phyloP scores from a whole-genome alignment of 2,797 vertebrate species.

The Phoebastria nigripes region DNA sequence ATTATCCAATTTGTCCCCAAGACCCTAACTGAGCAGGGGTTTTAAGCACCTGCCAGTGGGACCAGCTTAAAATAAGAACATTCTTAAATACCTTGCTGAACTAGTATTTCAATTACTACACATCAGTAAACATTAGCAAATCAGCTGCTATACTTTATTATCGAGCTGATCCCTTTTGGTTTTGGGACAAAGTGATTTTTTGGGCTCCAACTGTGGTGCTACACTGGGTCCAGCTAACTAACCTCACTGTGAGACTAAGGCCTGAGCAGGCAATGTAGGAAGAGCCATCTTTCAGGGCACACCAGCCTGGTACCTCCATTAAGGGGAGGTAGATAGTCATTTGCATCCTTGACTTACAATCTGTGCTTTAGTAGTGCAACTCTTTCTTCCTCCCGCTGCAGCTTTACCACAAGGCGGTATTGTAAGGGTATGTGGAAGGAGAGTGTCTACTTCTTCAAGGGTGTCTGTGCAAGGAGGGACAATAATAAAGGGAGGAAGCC shows the following conservation, averaged over 20 bases:
- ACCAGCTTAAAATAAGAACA: not conserved
- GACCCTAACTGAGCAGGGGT: fast-evolving
- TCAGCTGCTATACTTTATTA: not conserved
- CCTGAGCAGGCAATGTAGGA: not conserved
- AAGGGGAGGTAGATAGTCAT: not conserved
- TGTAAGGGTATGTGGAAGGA: not conserved
- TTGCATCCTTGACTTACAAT: not conserved
- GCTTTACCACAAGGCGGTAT: not conserved
- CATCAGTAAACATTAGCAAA: not conserved
- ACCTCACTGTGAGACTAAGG: not conserved
- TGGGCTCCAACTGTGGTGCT: fast-evolving
- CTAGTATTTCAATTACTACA: not conserved
- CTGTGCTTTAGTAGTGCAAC: not conserved
- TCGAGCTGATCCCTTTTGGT: not conserved
- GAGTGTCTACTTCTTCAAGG: not conserved
- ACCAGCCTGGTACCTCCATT: not conserved
- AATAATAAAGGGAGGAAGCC: not conserved
- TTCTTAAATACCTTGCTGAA: not conserved
- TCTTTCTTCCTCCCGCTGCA: not conserved
- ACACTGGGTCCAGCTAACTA: not conserved
- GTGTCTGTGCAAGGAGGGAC: not conserved
- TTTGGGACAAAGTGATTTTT: not conserved
- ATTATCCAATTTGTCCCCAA: not conserved
- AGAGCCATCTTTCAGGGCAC: not conserved
- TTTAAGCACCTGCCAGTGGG: not conserved